phyloP scores from a whole-genome alignment of 2,113 vertebrate species.

The Rhinolophus ferrumequinum region DNA sequence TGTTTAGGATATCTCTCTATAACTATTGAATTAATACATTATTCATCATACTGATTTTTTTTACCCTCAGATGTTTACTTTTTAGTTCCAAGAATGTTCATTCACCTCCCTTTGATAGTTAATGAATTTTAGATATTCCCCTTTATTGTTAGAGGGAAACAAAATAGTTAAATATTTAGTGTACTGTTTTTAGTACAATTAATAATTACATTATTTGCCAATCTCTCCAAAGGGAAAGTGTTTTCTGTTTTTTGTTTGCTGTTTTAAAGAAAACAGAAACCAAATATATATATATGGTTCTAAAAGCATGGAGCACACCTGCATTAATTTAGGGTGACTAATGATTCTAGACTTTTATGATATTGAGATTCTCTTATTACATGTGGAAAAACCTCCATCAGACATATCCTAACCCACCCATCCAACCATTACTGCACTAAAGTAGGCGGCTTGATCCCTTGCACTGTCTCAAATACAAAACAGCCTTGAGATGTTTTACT shows the following conservation, averaged over 20 bases:
- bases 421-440: background rate
- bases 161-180: background rate
- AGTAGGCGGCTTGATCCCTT: background rate
- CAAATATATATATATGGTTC: background rate
- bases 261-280: too few species aligned
- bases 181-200: background rate
- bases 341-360: background rate
- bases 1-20: background rate
- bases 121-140: background rate
- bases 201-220: background rate
- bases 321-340: background rate
- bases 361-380: background rate
- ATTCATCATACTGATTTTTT: background rate
- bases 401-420: background rate
- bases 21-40: background rate
- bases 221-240: background rate
- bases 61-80: background rate
- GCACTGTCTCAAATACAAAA: background rate
- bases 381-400: background rate
- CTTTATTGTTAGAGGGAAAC: background rate
- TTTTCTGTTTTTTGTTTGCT: too few species aligned
- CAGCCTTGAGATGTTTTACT: background rate
- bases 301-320: background rate
- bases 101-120: background rate
- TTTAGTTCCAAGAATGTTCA: background rate